Evolutionary conservation across 2,888 invertebrate species (phyloP), one percentile per base, ranked within the genome.

Genomic region (Harpalus rufipes): DNA sequence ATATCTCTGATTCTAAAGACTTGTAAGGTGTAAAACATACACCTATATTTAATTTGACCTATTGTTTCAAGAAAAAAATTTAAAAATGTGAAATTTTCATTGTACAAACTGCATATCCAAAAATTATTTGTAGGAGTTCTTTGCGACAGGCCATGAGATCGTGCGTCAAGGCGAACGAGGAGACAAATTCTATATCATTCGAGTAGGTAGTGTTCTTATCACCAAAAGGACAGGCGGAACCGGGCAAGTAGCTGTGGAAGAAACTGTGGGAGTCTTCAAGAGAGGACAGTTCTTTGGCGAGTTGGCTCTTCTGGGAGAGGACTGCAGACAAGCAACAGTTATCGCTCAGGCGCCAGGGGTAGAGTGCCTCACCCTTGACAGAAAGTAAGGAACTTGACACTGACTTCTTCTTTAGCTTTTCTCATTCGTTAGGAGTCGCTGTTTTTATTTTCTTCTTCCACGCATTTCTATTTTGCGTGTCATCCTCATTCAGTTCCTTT

Each of bases 281-380:
- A 93, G 95, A 59, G 97, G 97, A 0, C 94, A 97, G 86, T 98
- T 96, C 90, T 98, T 98, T 90, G 98, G 98, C 0, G 97, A 98
- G 89, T 95, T 96, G 89, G 98, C 98, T 0, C 92, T 98, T 44
- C 91, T 97, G 78, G 95, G 96, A 89, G 96, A 97, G 87, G 97
- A 97, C 89, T 91, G 93, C 61, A 92, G 98, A 44, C 96, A 98
- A 78, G 98, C 98, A 7, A 97, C 97, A 86, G 97, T 98, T 18
- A 96, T 96, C 68, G 98, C 98, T 0, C 93, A 96, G 89, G 93
- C 95, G 80, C 94, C 97, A 21, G 94, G 97, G 86, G 94, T 97
- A 81, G 94, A 98, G 92, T 98, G 98, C 88, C 93, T 98, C 18
- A 97, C 97, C 0, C 92, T 98, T 18, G 97, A 97, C 87, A 93